These are phyloP conservation scores for Falcunculus frontatus DNA, from an alignment of 2,113 vertebrate species.

Conservation along the genomic window DNA sequence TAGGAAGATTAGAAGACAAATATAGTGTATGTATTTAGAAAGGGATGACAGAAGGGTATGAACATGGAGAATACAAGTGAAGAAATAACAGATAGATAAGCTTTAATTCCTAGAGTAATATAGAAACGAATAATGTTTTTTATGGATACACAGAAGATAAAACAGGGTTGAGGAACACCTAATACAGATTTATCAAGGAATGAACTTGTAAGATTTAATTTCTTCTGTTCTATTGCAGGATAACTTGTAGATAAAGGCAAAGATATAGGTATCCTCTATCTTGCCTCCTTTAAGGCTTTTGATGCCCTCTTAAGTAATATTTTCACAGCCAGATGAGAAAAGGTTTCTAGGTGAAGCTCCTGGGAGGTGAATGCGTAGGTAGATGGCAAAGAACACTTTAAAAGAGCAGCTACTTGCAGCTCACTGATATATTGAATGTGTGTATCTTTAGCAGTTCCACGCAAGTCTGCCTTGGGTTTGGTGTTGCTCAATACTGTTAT, in stretches of 20 bases:
- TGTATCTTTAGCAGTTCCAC: background rate
- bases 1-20: background rate
- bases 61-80: background rate
- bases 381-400: background rate
- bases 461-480: background rate
- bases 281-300: background rate
- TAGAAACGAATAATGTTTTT: background rate
- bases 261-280: background rate
- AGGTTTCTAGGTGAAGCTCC: background rate
- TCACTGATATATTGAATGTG: background rate
- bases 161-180: background rate
- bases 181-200: background rate
- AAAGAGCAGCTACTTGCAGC: background rate
- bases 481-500: background rate
- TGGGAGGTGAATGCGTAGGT: background rate
- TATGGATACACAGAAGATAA: background rate
- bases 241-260: background rate
- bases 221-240: background rate
- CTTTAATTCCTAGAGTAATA: background rate
- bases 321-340: background rate
- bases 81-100: background rate
- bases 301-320: background rate
- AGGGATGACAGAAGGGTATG: background rate
- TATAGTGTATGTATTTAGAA: background rate
- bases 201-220: background rate